Percentiles rank a stretch among this genome's conserved stretches.
Evolutionary conservation across 2,113 vertebrate genomes (phyloP).

Genomic region (Microcebus griseorufus): DNA sequence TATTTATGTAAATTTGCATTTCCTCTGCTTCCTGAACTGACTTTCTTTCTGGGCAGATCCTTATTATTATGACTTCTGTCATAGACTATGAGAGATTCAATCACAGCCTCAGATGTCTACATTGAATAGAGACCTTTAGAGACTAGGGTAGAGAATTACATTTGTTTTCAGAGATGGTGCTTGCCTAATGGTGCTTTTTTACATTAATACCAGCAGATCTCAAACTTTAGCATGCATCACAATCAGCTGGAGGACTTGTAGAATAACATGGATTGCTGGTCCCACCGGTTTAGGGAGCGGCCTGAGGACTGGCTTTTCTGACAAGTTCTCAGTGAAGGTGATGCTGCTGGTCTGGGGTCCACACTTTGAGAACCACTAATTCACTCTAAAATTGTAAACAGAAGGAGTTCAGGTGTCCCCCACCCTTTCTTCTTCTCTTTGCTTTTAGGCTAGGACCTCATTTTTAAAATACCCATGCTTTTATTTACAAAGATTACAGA

Average conservation of each 20-base stretch:
- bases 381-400: not conserved
- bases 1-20: not conserved
- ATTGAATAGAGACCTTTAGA: not conserved
- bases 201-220: not conserved
- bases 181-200: not conserved
- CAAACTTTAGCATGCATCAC: not conserved
- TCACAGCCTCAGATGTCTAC: not conserved
- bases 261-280: not conserved
- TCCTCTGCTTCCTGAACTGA: not conserved
- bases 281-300: not conserved
- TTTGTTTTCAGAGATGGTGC: not conserved
- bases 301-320: not conserved
- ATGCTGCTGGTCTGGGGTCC: not conserved
- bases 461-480: not conserved
- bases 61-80: not conserved
- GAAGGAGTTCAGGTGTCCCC: not conserved
- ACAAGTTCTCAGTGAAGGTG: not conserved
- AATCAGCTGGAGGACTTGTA: not conserved
- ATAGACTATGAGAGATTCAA: not conserved
- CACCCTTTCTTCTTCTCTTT: not conserved
- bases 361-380: not conserved
- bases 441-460: not conserved
- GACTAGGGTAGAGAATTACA: fast-evolving
- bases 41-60: not conserved
- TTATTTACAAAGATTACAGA: not conserved